These are phyloP conservation scores for Psylliodes chrysocephalus DNA, from an alignment of 2,888 invertebrate genomes.

Conservation along the genomic window DNA sequence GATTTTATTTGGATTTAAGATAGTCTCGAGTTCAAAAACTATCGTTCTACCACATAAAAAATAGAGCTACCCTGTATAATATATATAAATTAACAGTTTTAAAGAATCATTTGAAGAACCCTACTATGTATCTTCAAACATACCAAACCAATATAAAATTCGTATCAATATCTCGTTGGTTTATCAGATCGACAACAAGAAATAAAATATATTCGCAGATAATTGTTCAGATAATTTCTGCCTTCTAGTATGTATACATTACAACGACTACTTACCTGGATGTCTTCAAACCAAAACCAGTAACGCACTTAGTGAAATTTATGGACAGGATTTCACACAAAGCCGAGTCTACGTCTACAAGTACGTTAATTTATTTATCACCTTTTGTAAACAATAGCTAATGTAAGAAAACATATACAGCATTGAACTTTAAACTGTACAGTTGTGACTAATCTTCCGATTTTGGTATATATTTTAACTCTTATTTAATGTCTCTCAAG, in stretches of 20 bases:
- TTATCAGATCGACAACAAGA: constrained; percentile 62
- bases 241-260: constrained; percentile 6
- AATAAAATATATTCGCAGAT: constrained; percentile 61
- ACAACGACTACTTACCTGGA: constrained; percentile 50
- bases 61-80: too few relatives aligned
- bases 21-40: too few relatives aligned
- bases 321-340: constrained; percentile 60
- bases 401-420: constrained; percentile 4
- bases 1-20: too few relatives aligned
- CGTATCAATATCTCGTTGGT: constrained; percentile 62
- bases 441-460: too few relatives aligned
- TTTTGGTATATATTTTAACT: too few relatives aligned
- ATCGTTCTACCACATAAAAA: too few relatives aligned
- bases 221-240: constrained; percentile 45
- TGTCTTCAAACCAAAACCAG: constrained; percentile 57
- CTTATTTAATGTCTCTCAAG: too few relatives aligned
- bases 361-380: constrained; percentile 63
- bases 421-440: constrained; percentile 12
- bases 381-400: constrained; percentile 59
- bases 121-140: too few relatives aligned
- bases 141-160: too few relatives aligned
- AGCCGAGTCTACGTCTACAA: constrained; percentile 50
- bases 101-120: too few relatives aligned
- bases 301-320: constrained; percentile 64
- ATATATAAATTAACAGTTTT: too few relatives aligned